A percentile compares a stretch with the other conserved stretches of the same genome.
Conservation (phyloP, 2,113 vertebrate genomes). For the Thryonomys swinderianus region DNA sequence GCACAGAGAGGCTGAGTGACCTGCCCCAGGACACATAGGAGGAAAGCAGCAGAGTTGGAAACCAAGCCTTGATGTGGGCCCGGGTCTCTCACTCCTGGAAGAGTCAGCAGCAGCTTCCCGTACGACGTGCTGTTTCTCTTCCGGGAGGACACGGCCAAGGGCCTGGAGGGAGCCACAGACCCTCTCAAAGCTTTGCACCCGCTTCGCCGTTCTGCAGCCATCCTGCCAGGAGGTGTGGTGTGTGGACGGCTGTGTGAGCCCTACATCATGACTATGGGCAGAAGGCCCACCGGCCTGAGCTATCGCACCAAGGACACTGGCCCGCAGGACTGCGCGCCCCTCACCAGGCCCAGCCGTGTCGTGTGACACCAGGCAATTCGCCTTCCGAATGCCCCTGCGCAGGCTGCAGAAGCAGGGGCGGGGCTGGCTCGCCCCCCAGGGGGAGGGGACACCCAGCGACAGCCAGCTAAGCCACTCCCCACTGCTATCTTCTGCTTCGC, state of each 20-base stretch:
- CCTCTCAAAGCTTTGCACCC: not conserved
- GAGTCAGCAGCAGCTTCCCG: not conserved
- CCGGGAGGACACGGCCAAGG: not conserved
- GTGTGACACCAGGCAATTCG: not conserved
- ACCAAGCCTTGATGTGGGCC: not conserved
- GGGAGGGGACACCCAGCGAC: not conserved
- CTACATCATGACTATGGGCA: not conserved
- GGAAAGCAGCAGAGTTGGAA: not conserved
- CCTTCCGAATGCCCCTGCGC: not conserved
- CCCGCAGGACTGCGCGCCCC: not conserved
- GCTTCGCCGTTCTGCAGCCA: not conserved
- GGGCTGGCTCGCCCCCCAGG: not conserved
- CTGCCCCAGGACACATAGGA: not conserved
- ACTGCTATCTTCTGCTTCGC: not conserved
- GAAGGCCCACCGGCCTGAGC: not conserved
- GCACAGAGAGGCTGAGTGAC: not conserved
- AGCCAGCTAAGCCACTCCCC: not conserved
- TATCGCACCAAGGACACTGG: not conserved
- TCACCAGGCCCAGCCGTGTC: not conserved
- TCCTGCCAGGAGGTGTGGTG: not conserved
- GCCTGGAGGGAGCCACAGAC: not conserved
- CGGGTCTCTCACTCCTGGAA: not conserved
- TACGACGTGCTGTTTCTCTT: not conserved
- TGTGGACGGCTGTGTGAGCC: not conserved
- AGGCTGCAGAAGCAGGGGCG: not conserved